Evolutionary conservation across 2,113 vertebrate genomes (phyloP).

Genomic region (rabbit (Oryctolagus cuniculus)): DNA sequence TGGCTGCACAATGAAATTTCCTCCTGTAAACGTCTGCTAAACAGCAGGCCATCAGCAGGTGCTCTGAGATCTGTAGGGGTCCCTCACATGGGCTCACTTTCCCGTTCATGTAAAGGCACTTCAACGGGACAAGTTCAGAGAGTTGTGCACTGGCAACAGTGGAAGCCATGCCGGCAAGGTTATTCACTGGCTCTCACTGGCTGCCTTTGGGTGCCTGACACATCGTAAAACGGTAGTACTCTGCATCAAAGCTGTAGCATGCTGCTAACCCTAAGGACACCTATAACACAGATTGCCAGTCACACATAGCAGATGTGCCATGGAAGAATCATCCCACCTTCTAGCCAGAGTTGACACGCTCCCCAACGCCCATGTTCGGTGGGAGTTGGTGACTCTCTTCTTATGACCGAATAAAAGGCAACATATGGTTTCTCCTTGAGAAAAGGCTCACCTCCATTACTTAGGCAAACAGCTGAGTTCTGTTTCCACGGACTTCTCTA

Average conservation of each 20-base stretch:
- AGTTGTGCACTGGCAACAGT: neutral
- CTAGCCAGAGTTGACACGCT: neutral
- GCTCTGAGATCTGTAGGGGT: fast-evolving
- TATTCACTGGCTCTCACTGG: neutral
- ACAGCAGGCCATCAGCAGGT: neutral
- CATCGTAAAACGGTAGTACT: neutral
- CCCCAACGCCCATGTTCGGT: neutral
- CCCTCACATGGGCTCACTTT: fast-evolving
- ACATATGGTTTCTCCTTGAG: neutral
- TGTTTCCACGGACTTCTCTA: neutral
- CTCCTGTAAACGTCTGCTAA: fast-evolving
- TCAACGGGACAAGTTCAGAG: neutral
- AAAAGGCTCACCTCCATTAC: neutral
- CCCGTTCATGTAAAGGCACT: neutral
- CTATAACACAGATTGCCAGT: neutral
- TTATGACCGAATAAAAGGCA: neutral
- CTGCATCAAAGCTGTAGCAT: neutral
- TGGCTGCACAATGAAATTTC: neutral
- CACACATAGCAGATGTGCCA: fast-evolving
- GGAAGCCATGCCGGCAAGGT: neutral
- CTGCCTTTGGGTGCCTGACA: neutral
- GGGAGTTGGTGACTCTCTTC: neutral
- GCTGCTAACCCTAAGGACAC: neutral
- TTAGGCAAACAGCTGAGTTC: neutral
- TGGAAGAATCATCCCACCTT: neutral